Percentiles rank a stretch among this genome's conserved stretches.
phyloP scores from a whole-genome alignment of 1,140 invertebrate species.

The Andricus grossulariae region DNA sequence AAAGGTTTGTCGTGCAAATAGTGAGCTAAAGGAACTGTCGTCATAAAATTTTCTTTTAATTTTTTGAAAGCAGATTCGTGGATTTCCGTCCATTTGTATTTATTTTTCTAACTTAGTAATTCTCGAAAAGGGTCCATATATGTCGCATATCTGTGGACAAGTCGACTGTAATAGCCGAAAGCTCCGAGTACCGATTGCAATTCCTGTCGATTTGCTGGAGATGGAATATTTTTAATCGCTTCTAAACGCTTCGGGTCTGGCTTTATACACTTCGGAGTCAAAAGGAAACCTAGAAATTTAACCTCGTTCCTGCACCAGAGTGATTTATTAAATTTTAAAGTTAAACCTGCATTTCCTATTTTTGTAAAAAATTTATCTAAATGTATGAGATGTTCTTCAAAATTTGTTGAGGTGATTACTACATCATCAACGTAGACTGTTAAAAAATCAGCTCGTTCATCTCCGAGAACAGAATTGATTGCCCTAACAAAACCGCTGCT shows the following conservation, averaged over 20 bases:
- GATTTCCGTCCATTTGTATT: neutral
- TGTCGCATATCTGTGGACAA: slow-evolving; percentile 25
- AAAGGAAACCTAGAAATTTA: slow-evolving; percentile 24
- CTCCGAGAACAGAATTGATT: slow-evolving; percentile 33
- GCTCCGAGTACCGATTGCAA: slow-evolving; percentile 41
- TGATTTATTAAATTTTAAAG: slow-evolving; percentile 28
- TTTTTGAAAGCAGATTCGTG: neutral
- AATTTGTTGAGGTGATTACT: too few species aligned
- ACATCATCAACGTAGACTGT: slow-evolving; percentile 4
- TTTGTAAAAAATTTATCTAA: too few species aligned
- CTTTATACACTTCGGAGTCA: slow-evolving; percentile 13
- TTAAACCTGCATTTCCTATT: slow-evolving; percentile 23
- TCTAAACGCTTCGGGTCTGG: neutral
- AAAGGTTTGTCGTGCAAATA: too few species aligned
- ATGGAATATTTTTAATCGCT: slow-evolving; percentile 32
- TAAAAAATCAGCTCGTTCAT: neutral
- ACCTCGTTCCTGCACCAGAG: slow-evolving; percentile 9
- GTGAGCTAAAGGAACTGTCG: neutral
- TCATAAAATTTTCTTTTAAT: slow-evolving; percentile 32
- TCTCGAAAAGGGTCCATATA: slow-evolving; percentile 31
- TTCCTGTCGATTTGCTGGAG: slow-evolving; percentile 30
- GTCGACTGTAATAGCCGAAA: slow-evolving; percentile 32
- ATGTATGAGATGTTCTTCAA: too few species aligned
- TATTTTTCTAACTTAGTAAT: slow-evolving; percentile 18
- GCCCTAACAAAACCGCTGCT: slow-evolving; percentile 18